These are phyloP conservation scores for Podarcis muralis DNA, from an alignment of 2,113 vertebrate genomes.

Conservation along the genomic window DNA sequence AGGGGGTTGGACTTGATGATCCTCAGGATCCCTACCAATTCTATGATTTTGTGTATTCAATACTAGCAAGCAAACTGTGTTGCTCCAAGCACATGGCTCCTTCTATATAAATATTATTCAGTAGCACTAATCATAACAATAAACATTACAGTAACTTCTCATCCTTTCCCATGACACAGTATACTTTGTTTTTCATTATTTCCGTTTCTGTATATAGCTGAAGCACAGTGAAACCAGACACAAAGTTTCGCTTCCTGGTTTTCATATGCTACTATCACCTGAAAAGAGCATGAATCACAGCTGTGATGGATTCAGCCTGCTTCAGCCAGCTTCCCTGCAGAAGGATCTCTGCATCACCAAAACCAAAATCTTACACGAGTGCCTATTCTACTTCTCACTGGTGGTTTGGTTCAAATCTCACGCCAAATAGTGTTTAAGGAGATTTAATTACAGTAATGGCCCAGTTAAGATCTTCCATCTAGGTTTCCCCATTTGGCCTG, in stretches of 20 bases:
- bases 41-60: too few relatives aligned
- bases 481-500: too few relatives aligned
- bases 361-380: too few relatives aligned
- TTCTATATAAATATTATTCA: not conserved
- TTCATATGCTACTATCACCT: not conserved
- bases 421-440: not conserved
- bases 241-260: slow-evolving; percentile 11
- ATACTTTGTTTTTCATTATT: not conserved
- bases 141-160: not conserved
- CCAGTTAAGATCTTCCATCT: too few relatives aligned
- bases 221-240: not conserved
- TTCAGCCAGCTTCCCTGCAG: not conserved
- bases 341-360: not conserved
- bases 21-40: too few relatives aligned
- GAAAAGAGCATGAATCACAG: not conserved
- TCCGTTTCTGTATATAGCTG: not conserved
- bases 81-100: not conserved
- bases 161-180: not conserved
- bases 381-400: not conserved
- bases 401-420: not conserved
- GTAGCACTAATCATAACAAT: not conserved
- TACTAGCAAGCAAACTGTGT: too few relatives aligned
- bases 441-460: not conserved
- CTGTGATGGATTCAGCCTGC: too few relatives aligned
- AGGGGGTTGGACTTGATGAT: too few relatives aligned